Evolutionary conservation across 2,888 invertebrate species (phyloP).

Genomic region (Labia minor): DNA sequence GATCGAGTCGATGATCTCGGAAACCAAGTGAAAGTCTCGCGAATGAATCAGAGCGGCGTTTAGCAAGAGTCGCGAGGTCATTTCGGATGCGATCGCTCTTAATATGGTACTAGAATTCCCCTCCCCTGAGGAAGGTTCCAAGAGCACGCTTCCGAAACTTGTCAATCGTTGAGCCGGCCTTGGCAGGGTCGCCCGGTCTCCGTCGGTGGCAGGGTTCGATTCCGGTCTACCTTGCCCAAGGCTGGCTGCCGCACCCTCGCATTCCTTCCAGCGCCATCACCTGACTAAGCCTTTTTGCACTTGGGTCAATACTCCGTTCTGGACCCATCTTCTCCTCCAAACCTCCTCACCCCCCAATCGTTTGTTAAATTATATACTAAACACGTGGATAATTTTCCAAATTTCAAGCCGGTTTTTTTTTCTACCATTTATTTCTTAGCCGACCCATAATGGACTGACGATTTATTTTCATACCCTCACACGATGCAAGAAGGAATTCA

Average conservation of each 20-base stretch:
- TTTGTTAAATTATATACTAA: too few species aligned
- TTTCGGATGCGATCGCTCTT: conserved; percentile 5
- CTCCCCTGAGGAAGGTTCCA: not conserved
- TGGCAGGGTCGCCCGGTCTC: conserved; percentile 2
- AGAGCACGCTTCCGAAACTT: not conserved
- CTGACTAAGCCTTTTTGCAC: not conserved
- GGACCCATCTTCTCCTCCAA: not conserved
- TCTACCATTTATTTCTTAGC: too few species aligned
- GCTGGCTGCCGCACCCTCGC: not conserved
- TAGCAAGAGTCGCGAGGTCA: not conserved
- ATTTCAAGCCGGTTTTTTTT: too few species aligned
- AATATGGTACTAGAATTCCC: not conserved
- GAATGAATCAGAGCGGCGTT: not conserved
- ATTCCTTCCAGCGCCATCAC: not conserved
- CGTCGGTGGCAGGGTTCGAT: not conserved
- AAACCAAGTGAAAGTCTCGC: not conserved
- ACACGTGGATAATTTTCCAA: too few species aligned
- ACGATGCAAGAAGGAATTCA: too few species aligned
- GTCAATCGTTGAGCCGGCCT: not conserved
- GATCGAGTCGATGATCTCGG: not conserved
- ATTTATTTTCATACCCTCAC: too few species aligned
- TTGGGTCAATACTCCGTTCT: not conserved
- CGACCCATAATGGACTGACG: too few species aligned
- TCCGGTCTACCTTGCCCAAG: conserved; percentile 13
- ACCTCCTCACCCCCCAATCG: too few species aligned